These are phyloP conservation scores for Oryzias sinensis DNA, from an alignment of 2,797 vertebrate species.

Conservation along the genomic window DNA sequence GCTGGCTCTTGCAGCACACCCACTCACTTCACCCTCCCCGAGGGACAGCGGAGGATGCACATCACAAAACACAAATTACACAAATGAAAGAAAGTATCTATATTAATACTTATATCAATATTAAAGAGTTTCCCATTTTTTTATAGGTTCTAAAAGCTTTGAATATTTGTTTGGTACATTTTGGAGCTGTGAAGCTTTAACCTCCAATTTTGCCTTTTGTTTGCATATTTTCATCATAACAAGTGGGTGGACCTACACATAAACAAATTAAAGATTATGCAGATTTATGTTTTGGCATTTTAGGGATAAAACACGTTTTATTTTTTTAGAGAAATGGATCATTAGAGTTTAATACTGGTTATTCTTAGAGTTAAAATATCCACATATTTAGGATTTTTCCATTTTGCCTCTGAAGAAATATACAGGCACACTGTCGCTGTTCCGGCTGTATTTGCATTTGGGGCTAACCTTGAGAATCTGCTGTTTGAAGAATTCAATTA, in stretches of 20 bases:
- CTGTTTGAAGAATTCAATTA: constrained; percentile 72
- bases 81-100: constrained; percentile 66
- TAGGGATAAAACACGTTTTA: neutral
- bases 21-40: constrained; percentile 54
- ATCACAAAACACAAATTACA: constrained; percentile 70
- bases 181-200: constrained; percentile 15
- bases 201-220: constrained; percentile 2
- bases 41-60: constrained; percentile 66
- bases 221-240: constrained; percentile 10
- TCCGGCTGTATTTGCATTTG: constrained; percentile 57
- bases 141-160: too few relatives aligned
- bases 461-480: constrained; percentile 69
- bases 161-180: too few relatives aligned
- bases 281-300: constrained; percentile 15
- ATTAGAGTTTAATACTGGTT: constrained; percentile 17
- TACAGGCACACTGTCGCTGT: constrained; percentile 49
- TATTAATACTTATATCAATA: constrained; percentile 62
- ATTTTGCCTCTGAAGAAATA: constrained; percentile 37
- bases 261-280: neutral
- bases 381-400: constrained; percentile 1
- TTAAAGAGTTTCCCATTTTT: too few relatives aligned
- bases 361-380: constrained; percentile 9
- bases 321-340: constrained; percentile 18
- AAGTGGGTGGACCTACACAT: neutral
- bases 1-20: constrained; percentile 58